These are phyloP conservation scores for Cyprinodon brontotheroides DNA, from an alignment of 2,113 vertebrate species.

Conservation along the genomic window DNA sequence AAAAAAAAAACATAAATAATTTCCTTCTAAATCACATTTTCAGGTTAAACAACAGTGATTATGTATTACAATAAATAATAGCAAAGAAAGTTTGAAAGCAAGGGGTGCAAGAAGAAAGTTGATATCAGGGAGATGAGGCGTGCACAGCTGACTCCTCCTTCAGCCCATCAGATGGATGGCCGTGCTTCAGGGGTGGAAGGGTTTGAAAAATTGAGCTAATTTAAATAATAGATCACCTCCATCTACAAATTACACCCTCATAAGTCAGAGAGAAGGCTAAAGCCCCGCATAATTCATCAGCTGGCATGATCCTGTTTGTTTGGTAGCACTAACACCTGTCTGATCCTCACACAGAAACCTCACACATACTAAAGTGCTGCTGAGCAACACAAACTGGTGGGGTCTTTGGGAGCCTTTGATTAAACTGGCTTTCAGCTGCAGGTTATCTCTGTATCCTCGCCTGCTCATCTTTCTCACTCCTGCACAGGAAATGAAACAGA, in stretches of 20 bases:
- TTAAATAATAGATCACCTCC: conserved; percentile 69
- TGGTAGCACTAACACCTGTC: not conserved
- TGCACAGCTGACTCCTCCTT: conserved; percentile 15
- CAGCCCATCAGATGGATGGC: conserved; percentile 41
- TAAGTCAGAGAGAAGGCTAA: conserved; percentile 22
- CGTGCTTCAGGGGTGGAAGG: conserved; percentile 29
- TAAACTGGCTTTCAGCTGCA: conserved; percentile 5
- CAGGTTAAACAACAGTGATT: not conserved
- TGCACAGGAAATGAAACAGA: conserved; percentile 60
- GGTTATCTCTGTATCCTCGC: conserved; percentile 19
- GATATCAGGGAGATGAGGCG: not conserved
- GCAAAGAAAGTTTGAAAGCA: not conserved
- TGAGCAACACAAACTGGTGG: not conserved
- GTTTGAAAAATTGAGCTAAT: conserved; percentile 59
- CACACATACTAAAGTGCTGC: conserved; percentile 2
- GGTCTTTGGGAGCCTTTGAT: not conserved
- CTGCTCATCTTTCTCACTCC: conserved; percentile 4
- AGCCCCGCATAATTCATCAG: conserved; percentile 9
- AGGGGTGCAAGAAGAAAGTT: not conserved
- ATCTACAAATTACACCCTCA: conserved; percentile 32
- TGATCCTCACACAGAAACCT: not conserved
- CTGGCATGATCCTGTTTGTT: not conserved
- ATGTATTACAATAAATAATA: not conserved
- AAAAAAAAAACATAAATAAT: not conserved
- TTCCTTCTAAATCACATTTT: not conserved